Evolutionary conservation across 2,888 invertebrate species (phyloP), one percentile per base, ranked within the genome.

Genomic region (Timema podura): DNA sequence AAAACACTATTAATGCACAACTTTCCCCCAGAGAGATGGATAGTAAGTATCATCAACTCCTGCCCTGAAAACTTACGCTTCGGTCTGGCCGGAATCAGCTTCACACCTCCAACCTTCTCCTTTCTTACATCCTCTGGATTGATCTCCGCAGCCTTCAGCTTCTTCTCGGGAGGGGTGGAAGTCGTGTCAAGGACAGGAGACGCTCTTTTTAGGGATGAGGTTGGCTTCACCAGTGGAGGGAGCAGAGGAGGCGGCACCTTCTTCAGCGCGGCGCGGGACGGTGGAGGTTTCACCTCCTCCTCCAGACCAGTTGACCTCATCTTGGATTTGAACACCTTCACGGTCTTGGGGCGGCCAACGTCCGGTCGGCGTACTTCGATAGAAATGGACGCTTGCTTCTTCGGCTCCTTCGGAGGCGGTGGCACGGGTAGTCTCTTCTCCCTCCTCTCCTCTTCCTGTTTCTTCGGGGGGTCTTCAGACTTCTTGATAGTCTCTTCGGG

Each of bases 261-360:
- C 69, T 69, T 69, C 61, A 48, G 10, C 70, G 80, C 80, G 0
- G 87, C 83, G 70, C 92, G 85, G 5, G 93, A 91, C 3, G 91
- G 91, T 13, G 95, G 92, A n/a, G 93, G 92, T 77, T 92, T 92
- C 0, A 89, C 87, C 82, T 92, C 93, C 80, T 95, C 95, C 79
- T 92, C 93, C 68, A 96, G 82, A 51, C 95, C 96, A 77, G 95
- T 95, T 67, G 94, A 94, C 75, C 96, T 88, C 84, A 96, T 95
- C 82, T 93, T 95, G 0, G 94, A 92, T 81, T 94, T 90, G 80
- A 91, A 94, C 15, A 92, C 91, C 86, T 96, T 96, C 0, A 95
- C 96, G 54, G 96, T 96, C 82, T 94, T 94, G 6, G 93, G 91
- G 77, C 95, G 84, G 8, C 74, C 72, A 68, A 84, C 88, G 68